Evolutionary conservation across 2,888 invertebrate species (phyloP), one percentile per base, ranked within the genome.

Genomic region (Tolmerus cingulatus): DNA sequence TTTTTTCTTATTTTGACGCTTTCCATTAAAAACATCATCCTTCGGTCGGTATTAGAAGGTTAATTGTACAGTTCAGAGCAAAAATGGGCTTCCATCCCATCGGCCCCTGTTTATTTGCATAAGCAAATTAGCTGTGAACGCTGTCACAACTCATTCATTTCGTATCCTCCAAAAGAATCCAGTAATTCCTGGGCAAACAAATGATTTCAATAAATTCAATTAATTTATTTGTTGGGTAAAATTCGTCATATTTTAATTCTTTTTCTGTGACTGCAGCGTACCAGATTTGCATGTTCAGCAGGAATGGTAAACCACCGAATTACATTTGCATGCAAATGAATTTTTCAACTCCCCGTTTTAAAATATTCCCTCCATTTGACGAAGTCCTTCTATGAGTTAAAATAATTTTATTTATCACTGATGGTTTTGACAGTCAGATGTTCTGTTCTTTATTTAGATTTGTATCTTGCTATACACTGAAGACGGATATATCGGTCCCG

Each of bases 141-240:
- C 23, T 66, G 66, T 66, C 19, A 27, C 12, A 66, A 30, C 27
- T 30, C 51, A 1, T 55, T 30, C 81, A 51, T 81, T 81, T 3
- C 51, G 55, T 81, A 23, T 55, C 81, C 46, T 57, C 37, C 40
- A n/a, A n/a, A 66, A 82, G 57, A 57, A 57, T 57, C 66, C 82
- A 57, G 51, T 82, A 82, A 82, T 40, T 82, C 82, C 82, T 82
- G 66, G n/a, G 19, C 82, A 82, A 82, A 82, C 82, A 82, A 66
- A 23, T 57, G 12, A 37, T 82, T 55, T 19, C 82, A 82, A 82
- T 82, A 82, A 82, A 82, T 82, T 82, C 57, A 82, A 51, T 82
- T 82, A 82, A 82, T 82, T 82, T 82, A 66, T 82, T 82, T 82
- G 57, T 82, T 82, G 66, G 55, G 57, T 37, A 66, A 82, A 57